A percentile compares a stretch with the other conserved stretches of the same genome.
phyloP scores from a whole-genome alignment of 2,113 vertebrate species.

The Lagopus muta region DNA sequence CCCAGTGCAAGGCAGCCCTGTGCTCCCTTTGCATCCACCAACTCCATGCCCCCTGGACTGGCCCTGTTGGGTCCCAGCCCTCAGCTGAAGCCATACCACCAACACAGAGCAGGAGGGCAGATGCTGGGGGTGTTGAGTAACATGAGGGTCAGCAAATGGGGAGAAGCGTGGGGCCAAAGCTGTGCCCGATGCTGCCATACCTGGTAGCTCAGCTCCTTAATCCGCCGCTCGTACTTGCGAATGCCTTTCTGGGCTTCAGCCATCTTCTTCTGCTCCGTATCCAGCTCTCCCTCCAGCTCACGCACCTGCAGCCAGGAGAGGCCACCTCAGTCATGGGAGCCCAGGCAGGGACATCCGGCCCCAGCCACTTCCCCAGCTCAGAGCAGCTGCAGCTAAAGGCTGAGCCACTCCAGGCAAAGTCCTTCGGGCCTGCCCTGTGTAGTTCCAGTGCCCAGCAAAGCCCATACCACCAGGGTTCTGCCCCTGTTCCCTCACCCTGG shows the following conservation, averaged over 20 bases:
- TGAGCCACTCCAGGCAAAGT: neutral
- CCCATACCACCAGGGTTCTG: neutral
- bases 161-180: neutral
- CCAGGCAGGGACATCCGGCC: fast-evolving
- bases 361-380: neutral
- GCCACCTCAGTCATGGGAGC: neutral
- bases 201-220: conserved; percentile 92
- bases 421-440: neutral
- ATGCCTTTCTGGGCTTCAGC: conserved; percentile 90
- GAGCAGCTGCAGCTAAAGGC: neutral
- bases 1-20: neutral
- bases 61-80: neutral
- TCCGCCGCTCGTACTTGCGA: conserved; percentile 87
- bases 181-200: conserved; percentile 37
- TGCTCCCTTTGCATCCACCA: neutral
- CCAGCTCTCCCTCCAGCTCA: conserved; percentile 90
- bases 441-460: neutral
- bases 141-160: neutral
- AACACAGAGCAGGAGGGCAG: neutral
- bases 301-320: conserved; percentile 78
- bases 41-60: fast-evolving
- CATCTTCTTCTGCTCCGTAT: conserved; percentile 88
- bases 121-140: fast-evolving
- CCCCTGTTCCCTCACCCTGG: conserved; percentile 79
- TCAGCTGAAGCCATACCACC: neutral